Conservation (phyloP, 1,140 invertebrate genomes). For the Magallana ariakensis region DNA sequence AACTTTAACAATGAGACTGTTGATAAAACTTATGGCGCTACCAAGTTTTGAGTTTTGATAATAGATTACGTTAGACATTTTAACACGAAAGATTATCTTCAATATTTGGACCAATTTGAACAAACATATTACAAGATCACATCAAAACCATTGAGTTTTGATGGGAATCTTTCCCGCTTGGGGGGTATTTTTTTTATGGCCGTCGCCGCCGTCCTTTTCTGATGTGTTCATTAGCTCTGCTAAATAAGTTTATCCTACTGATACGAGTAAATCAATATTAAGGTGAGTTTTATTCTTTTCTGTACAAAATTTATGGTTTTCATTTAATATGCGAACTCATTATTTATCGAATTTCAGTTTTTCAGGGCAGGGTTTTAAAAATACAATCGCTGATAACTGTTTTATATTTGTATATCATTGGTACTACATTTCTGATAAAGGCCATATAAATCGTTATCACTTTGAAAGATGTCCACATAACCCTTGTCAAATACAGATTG, state of each 20-base stretch:
- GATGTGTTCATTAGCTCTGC: background rate
- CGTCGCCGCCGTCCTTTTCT: background rate
- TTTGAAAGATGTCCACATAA: too few species aligned
- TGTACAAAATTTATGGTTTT: too few species aligned
- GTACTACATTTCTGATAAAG: too few species aligned
- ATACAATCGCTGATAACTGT: too few species aligned
- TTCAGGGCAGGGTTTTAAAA: too few species aligned
- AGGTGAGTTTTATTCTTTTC: too few species aligned
- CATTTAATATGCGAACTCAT: too few species aligned
- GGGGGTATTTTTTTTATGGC: background rate
- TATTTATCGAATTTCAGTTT: too few species aligned
- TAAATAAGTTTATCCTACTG: too few species aligned
- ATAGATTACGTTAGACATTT: background rate
- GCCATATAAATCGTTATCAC: too few species aligned
- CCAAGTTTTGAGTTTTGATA: constrained; percentile 15
- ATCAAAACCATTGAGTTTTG: background rate
- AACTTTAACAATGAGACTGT: constrained; percentile 11
- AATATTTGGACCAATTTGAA: constrained; percentile 11
- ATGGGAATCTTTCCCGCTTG: background rate
- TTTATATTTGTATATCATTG: too few species aligned
- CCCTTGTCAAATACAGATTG: background rate
- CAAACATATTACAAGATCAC: constrained; percentile 15
- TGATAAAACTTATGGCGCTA: background rate
- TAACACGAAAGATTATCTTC: constrained; percentile 21
- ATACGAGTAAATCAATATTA: too few species aligned